Evolutionary conservation across 1,140 invertebrate genomes (phyloP).

Genomic region (Achatina immaculata): DNA sequence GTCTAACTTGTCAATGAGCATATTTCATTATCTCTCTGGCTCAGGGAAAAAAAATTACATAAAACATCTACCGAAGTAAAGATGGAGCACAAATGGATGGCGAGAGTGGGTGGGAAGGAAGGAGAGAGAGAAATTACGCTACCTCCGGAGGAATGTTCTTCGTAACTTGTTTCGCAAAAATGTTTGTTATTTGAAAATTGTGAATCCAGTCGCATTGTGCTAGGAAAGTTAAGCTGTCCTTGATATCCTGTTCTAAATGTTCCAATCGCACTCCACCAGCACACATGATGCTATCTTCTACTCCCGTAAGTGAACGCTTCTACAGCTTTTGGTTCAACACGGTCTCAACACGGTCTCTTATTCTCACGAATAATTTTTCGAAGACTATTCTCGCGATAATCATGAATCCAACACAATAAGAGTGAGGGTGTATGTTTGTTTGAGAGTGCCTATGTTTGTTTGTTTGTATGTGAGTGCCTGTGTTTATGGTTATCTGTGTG

Average conservation of each 20-base stretch:
- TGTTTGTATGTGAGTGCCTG: background rate
- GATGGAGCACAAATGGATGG: background rate
- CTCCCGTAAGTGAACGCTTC: background rate
- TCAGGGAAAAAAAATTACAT: background rate
- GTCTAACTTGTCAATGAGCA: background rate
- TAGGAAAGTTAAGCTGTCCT: constrained; percentile 13
- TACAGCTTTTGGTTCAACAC: background rate
- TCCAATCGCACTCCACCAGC: background rate
- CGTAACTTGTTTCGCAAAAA: constrained; percentile 8
- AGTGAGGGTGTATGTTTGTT: background rate
- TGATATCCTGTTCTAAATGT: background rate
- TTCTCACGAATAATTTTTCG: background rate
- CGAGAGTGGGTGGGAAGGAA: background rate
- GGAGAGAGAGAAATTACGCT: background rate
- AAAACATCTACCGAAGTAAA: background rate
- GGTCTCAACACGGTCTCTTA: background rate
- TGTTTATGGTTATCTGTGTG: background rate
- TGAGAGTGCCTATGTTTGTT: background rate
- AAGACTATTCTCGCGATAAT: background rate
- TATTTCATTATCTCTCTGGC: background rate
- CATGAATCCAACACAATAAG: background rate
- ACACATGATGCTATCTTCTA: background rate
- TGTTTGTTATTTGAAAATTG: constrained; percentile 16
- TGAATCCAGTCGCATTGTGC: constrained; percentile 18
- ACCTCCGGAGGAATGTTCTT: constrained; percentile 4